Base-by-base conservation (phyloP, 2,797 vertebrate species). In the Falco concolor region DNA sequence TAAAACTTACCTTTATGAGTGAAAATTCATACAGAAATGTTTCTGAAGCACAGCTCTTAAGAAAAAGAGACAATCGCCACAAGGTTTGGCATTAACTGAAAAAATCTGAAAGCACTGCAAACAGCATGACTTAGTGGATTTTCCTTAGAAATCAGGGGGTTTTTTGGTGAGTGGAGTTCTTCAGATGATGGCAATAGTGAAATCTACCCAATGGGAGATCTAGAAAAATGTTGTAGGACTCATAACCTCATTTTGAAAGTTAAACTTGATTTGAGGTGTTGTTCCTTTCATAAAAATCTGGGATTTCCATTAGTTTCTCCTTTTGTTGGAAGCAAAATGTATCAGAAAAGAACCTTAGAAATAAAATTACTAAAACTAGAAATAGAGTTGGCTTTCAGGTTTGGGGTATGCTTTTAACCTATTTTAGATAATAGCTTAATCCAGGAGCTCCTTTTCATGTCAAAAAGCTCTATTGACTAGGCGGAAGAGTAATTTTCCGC, bases 401-500 rank as follows among this genome's bases (percentile, higher is more conserved):
- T 94, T 84, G 69, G 8, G 8, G 72, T 76, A 36, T 73, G 9
- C 3, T 89, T 84, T 79, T 74, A 65, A 32, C 12, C 8, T 64
- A 15, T 59, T 79, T 79, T 50, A 87, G 44, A 9, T 20, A 81
- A 84, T 3, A 9, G 36, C 65, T 81, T 75, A 80, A 30, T 77
- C 38, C 24, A 87, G 52, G 44, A 96, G 8, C 9, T 72, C 8
- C 79, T 80, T 78, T 59, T 91, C 19, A 23, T 38, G 42, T 89
- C 49, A 64, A 89, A 89, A 91, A 91, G n/a, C 72, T 73, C 20
- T 84, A 30, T 57, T 93, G 80, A 72, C 44, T 63, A 91, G 23
- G 47, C 14, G 25, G 70, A 74, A 57, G n/a, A 93, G 40, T 32
- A 25, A 82, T 91, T 97, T 96, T 96, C 60, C 94, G 28, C 72